Percentiles rank a stretch among this genome's conserved stretches.
phyloP scores from a whole-genome alignment of 1,140 invertebrate species.

The Sminthurinus signatus region DNA sequence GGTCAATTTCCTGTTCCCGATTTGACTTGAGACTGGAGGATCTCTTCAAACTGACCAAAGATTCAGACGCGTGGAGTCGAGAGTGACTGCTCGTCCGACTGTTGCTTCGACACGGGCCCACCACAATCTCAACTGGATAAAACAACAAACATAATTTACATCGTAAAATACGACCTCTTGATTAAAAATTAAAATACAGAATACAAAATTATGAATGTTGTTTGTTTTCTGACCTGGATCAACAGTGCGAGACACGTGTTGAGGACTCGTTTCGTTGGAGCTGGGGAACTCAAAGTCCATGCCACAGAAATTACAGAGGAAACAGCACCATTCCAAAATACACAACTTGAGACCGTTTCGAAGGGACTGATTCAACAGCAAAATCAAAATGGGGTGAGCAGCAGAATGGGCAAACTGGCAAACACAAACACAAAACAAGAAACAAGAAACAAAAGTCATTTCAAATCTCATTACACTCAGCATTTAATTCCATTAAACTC shows the following conservation, averaged over 20 bases:
- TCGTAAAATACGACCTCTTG: too few species aligned
- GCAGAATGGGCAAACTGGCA: constrained; percentile 79
- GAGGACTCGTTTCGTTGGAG: constrained; percentile 3
- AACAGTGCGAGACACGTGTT: not conserved
- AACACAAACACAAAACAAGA: too few species aligned
- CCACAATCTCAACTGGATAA: too few species aligned
- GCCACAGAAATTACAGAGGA: constrained; percentile 33
- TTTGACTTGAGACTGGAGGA: constrained; percentile 32
- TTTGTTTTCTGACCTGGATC: constrained; percentile 7
- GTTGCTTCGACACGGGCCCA: too few species aligned
- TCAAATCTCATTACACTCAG: too few species aligned
- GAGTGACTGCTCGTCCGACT: constrained; percentile 16
- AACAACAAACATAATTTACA: too few species aligned
- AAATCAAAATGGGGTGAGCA: constrained; percentile 72
- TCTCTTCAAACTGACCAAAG: constrained; percentile 23
- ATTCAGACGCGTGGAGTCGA: constrained; percentile 14
- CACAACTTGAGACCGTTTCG: constrained; percentile 33
- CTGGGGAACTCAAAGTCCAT: constrained; percentile 26
- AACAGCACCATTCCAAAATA: constrained; percentile 38
- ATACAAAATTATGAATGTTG: too few species aligned
- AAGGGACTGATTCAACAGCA: constrained; percentile 59
- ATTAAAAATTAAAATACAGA: too few species aligned
- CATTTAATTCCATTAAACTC: too few species aligned
- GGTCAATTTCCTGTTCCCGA: constrained; percentile 21
- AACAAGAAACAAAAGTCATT: too few species aligned